These are phyloP conservation scores for Furnarius figulus DNA, from an alignment of 2,113 vertebrate species.

Conservation along the genomic window DNA sequence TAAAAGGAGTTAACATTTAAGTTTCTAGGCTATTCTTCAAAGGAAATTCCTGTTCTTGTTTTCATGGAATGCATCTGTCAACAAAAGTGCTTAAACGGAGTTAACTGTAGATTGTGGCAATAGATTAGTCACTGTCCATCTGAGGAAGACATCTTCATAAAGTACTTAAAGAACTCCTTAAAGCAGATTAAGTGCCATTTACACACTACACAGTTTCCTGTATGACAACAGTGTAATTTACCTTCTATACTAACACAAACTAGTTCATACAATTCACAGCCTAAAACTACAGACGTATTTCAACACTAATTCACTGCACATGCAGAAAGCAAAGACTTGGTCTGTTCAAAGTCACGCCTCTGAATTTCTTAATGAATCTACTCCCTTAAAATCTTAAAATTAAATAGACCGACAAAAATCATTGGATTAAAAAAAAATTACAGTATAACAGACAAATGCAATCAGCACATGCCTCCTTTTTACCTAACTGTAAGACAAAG, in stretches of 20 bases:
- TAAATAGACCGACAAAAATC: neutral
- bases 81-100: neutral
- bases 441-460: neutral
- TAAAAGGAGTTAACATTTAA: neutral
- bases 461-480: neutral
- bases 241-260: neutral
- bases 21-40: neutral
- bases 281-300: neutral
- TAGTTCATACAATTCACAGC: neutral
- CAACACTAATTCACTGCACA: neutral
- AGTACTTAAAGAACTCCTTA: neutral
- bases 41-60: neutral
- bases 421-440: neutral
- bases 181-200: neutral
- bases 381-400: neutral
- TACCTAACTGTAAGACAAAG: neutral
- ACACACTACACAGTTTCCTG: neutral
- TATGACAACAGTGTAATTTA: neutral
- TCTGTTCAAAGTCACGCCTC: neutral
- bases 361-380: neutral
- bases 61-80: neutral
- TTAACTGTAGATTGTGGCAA: neutral
- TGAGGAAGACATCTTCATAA: neutral
- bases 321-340: neutral
- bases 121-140: neutral